phyloP scores from a whole-genome alignment of 2,888 invertebrate genomes.

The Priocnemis perturbator region DNA sequence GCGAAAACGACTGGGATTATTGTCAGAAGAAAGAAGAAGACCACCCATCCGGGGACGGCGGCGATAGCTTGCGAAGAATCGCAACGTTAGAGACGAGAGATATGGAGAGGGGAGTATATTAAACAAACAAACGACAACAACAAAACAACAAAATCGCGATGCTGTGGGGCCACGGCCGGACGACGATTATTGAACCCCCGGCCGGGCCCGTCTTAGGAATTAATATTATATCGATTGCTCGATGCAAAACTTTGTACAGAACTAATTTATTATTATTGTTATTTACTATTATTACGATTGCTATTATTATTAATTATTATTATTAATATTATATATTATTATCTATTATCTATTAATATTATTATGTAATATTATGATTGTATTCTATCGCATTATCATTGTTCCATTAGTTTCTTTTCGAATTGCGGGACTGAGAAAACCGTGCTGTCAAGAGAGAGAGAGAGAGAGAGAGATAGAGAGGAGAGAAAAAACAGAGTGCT shows the following conservation, averaged over 20 bases:
- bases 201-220: slow-evolving; percentile 62
- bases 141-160: slow-evolving; percentile 53
- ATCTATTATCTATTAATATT: slow-evolving; percentile 60
- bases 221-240: slow-evolving; percentile 69
- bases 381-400: slow-evolving; percentile 67
- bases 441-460: slow-evolving; percentile 24
- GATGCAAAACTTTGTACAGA: slow-evolving; percentile 73
- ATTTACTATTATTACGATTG: slow-evolving; percentile 69
- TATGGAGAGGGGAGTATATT: slow-evolving; percentile 13
- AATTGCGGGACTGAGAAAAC: slow-evolving; percentile 46
- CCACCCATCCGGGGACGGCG: background rate
- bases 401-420: slow-evolving; percentile 61
- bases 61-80: slow-evolving; percentile 19
- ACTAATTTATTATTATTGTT: slow-evolving; percentile 75
- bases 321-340: slow-evolving; percentile 68
- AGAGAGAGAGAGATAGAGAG: background rate
- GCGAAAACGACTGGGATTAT: too few relatives aligned
- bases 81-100: slow-evolving; percentile 4
- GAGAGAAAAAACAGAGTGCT: slow-evolving; percentile 9
- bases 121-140: too few relatives aligned
- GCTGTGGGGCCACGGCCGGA: slow-evolving; percentile 62
- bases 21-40: too few relatives aligned
- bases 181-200: slow-evolving; percentile 26
- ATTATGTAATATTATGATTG: slow-evolving; percentile 59
- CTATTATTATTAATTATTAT: slow-evolving; percentile 69